Evolutionary conservation across 2,113 vertebrate genomes (phyloP), one percentile per base, ranked within the genome.

Genomic region (Cettia cetti): DNA sequence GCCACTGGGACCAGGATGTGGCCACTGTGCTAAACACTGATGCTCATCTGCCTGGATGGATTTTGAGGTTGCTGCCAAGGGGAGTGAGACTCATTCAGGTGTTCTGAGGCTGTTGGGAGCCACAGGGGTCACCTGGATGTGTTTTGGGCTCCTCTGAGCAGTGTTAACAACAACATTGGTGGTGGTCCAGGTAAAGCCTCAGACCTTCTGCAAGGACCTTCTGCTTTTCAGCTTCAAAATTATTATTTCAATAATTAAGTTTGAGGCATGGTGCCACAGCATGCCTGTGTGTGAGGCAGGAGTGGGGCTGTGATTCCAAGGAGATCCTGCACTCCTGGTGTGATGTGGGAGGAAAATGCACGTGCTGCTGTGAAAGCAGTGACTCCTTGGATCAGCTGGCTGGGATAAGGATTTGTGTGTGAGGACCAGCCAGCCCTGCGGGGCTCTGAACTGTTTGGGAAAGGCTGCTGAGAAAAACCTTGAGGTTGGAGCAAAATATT

Each of bases 1-100:
- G 79, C 37, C 16, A 0, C 53, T 11, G 18, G 40, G 11, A 52
- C 2, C 24, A 13, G 26, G 18, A 7, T 23, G 9, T 16, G 28
- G 28, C 42, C 19, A 15, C 15, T 33, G 42, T 13, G 20, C 39
- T 35, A 7, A 37, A 8, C 45, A 1, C 3, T 11, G 50, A 0
- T 14, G 8, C 37, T 76, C 11, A 1, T 27, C 23, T 65, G 17
- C 65, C 78, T 54, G 61, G 57, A 3, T 26, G 8, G 65, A 42
- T 45, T n/a, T 54, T 61, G 37, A 57, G 64, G 15, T 27, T 54
- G 40, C 28, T 76, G 45, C 39, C 57, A 33, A 6, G 31, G 20
- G 30, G 30, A 53, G 7, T 23, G 44, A 33, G 68, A 5, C 27
- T 64, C 50, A 12, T 15, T 33, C 45, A 42, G 50, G 28, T 65